These are phyloP conservation scores for Magallana nippona DNA, from an alignment of 2,888 invertebrate species.

Conservation along the genomic window DNA sequence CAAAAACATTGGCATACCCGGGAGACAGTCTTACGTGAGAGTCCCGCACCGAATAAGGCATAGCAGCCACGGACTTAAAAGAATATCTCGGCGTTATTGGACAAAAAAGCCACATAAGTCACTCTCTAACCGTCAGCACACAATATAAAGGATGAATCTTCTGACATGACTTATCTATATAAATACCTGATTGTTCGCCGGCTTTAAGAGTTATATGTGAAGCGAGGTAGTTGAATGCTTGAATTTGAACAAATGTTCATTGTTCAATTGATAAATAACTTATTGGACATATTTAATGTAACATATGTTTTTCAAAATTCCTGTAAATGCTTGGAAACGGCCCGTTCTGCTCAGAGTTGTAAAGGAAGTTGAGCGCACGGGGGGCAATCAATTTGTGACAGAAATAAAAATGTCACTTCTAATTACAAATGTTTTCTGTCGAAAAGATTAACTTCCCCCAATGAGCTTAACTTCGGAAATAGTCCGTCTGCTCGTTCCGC, in stretches of 20 bases:
- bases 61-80: slow-evolving; percentile 28
- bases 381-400: slow-evolving; percentile 34
- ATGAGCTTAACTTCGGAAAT: slow-evolving; percentile 36
- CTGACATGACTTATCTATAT: slow-evolving; percentile 29
- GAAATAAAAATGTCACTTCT: slow-evolving; percentile 41
- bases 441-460: slow-evolving; percentile 39
- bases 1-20: slow-evolving; percentile 38
- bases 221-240: slow-evolving; percentile 32
- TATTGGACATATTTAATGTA: slow-evolving; percentile 37
- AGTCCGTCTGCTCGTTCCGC: slow-evolving; percentile 17
- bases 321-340: slow-evolving; percentile 39
- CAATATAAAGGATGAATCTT: slow-evolving; percentile 19
- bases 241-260: slow-evolving; percentile 15
- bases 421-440: slow-evolving; percentile 39
- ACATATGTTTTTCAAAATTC: slow-evolving; percentile 41
- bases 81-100: slow-evolving; percentile 22
- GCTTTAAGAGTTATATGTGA: slow-evolving; percentile 15
- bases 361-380: slow-evolving; percentile 32
- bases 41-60: slow-evolving; percentile 20
- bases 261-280: slow-evolving; percentile 1
- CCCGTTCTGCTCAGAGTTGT: background rate
- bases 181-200: slow-evolving; percentile 19
- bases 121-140: slow-evolving; percentile 13
- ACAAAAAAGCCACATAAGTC: slow-evolving; percentile 33
- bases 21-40: slow-evolving; percentile 38